Conservation (phyloP, 2,797 vertebrate genomes). For the Gadopsis marmoratus region DNA sequence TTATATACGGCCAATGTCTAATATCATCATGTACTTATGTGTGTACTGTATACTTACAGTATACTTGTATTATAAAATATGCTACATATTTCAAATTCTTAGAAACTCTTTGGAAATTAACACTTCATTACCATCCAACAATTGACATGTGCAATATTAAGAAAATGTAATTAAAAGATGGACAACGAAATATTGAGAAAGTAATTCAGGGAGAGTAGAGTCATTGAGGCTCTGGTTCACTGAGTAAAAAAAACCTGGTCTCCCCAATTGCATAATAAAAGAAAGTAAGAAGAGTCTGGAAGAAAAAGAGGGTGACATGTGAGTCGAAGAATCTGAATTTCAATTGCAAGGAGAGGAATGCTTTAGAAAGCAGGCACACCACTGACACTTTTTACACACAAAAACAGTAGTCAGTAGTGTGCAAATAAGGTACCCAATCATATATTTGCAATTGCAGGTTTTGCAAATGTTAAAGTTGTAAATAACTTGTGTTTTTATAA, state of each 20-base stretch:
- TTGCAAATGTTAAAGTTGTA: background rate
- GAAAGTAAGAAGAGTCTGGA: conserved; percentile 51
- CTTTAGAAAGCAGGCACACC: conserved; percentile 40
- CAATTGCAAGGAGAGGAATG: conserved; percentile 63
- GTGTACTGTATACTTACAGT: background rate
- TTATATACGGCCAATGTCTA: background rate
- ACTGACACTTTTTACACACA: conserved; percentile 4
- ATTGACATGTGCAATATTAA: background rate
- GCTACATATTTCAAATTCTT: background rate
- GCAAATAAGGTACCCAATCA: background rate
- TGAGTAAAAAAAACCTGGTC: conserved; percentile 26
- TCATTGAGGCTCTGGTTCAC: background rate
- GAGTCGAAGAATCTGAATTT: conserved; percentile 68
- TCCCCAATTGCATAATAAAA: conserved; percentile 51
- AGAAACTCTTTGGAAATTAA: background rate
- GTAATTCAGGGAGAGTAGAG: background rate
- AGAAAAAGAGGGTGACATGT: conserved; percentile 54
- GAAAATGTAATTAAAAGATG: background rate
- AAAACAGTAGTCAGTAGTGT: conserved; percentile 2
- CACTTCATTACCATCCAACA: background rate
- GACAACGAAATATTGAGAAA: background rate
- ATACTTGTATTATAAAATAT: background rate
- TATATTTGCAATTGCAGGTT: background rate
- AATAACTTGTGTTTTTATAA: background rate
- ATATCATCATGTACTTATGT: background rate